A percentile compares a stretch with the other conserved stretches of the same genome.
phyloP scores from a whole-genome alignment of 2,797 vertebrate genomes.

The Eutrigla gurnardus region DNA sequence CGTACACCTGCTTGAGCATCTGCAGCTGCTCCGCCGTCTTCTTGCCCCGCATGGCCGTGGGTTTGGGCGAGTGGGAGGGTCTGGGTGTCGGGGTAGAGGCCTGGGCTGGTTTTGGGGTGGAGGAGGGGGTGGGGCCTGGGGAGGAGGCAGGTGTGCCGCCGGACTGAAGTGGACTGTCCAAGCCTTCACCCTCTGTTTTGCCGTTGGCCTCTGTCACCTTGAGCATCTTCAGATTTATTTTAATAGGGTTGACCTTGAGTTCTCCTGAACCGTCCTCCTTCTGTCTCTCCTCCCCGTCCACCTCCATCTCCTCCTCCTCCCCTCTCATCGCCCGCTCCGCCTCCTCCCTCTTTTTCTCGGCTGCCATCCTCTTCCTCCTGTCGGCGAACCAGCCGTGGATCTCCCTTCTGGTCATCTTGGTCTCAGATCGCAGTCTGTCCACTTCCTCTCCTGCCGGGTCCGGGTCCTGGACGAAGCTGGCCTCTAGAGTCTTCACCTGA shows the following conservation, averaged over 20 bases:
- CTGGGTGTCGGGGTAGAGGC: conserved; percentile 58
- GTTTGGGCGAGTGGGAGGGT: conserved; percentile 67
- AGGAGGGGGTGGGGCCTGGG: conserved; percentile 30
- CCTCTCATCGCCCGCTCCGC: conserved; percentile 78
- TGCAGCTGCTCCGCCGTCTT: conserved; percentile 95
- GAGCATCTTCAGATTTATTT: conserved; percentile 98
- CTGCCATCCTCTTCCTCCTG: conserved; percentile 87
- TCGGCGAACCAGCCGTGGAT: conserved; percentile 98
- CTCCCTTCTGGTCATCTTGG: conserved; percentile 98
- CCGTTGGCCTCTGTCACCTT: conserved; percentile 93
- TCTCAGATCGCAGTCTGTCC: conserved; percentile 91
- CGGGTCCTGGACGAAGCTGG: conserved; percentile 90
- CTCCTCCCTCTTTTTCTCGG: conserved; percentile 86
- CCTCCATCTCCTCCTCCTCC: conserved; percentile 80
- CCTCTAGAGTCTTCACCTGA: conserved; percentile 92
- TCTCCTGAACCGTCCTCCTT: conserved; percentile 80
- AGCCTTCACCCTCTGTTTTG: conserved; percentile 80
- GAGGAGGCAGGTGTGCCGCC: conserved; percentile 50
- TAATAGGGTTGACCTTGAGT: conserved; percentile 96
- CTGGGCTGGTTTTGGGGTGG: conserved; percentile 50
- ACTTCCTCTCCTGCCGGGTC: conserved; percentile 92
- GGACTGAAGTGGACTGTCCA: conserved; percentile 43
- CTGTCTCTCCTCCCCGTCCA: conserved; percentile 78
- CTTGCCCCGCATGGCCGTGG: conserved; percentile 82
- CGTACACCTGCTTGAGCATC: conserved; percentile 92